These are phyloP conservation scores for Ichneumoninae sp. DNA, from an alignment of 2,888 invertebrate genomes.

Conservation along the genomic window DNA sequence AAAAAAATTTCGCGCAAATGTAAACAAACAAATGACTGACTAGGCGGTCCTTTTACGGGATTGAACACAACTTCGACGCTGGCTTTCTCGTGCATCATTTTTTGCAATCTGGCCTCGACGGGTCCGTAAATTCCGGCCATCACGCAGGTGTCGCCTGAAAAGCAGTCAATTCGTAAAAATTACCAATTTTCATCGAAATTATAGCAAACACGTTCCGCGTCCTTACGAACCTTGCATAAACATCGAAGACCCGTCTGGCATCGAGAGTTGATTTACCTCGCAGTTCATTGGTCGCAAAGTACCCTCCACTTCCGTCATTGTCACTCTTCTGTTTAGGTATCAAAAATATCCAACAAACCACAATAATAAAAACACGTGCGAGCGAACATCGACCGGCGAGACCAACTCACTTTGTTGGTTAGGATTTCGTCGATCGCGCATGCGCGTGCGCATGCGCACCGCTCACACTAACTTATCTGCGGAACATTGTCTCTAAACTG, in stretches of 20 bases:
- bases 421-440: slow-evolving; percentile 6
- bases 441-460: background rate
- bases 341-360: background rate
- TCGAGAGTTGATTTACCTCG: slow-evolving; percentile 89
- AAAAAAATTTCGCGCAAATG: too few species aligned
- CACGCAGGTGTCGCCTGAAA: slow-evolving; percentile 91
- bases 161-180: background rate
- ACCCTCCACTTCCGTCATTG: slow-evolving; percentile 71
- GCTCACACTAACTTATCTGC: background rate
- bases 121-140: slow-evolving; percentile 93
- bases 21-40: slow-evolving; percentile 78
- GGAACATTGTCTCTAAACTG: background rate
- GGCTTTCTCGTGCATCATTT: slow-evolving; percentile 91
- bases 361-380: slow-evolving; percentile 14
- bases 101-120: slow-evolving; percentile 90
- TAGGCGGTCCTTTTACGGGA: slow-evolving; percentile 91
- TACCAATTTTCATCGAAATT: background rate
- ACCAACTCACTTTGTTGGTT: slow-evolving; percentile 20
- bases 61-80: slow-evolving; percentile 92
- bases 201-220: background rate
- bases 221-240: slow-evolving; percentile 89
- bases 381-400: background rate
- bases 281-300: slow-evolving; percentile 86
- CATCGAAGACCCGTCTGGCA: slow-evolving; percentile 92
- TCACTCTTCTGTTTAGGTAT: slow-evolving; percentile 17